Evolutionary conservation across 2,113 vertebrate species (phyloP), one percentile per base, ranked within the genome.

Genomic region (Pontoporia blainvillei): DNA sequence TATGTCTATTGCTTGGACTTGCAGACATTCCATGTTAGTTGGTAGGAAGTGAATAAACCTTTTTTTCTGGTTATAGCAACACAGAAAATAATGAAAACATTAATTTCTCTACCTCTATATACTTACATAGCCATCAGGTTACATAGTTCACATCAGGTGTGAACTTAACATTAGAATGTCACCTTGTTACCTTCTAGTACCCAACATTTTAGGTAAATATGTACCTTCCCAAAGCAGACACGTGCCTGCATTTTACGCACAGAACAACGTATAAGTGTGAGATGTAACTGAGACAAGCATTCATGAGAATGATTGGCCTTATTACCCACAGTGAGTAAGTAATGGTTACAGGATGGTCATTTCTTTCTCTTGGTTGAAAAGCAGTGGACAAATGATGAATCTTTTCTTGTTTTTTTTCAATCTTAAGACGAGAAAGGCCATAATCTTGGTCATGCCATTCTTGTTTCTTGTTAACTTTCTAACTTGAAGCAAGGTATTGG

Each of bases 1-100:
- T 78, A 83, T 62, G 18, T 85, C 41, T 95, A 1, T 95, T 88
- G 94, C 14, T 61, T 93, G n/a, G 57, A 86, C 57, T 76, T 86
- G 39, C 85, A 88, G 34, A 57, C 15, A 44, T 52, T 90, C 54
- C 18, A 49, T 95, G 27, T 91, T 87, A 79, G 52, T 75, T 93
- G 87, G 93, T n/a, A 88, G 67, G 46, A 87, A 62, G 46, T 72
- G 44, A 94, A 83, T 78, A 76, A 81, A 29, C 12, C 62, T 69
- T 66, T 84, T 75, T 69, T 85, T 46, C 83, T 44, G 17, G 23
- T 25, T 95, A 73, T 88, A 91, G 46, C 44, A 91, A 41, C 41
- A 18, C 91, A 78, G 81, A 95, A 94, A 96, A 59, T 90, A 75
- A 90, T 84, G 57, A 90, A 93, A 90, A 79, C 44, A 87, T 90